Evolutionary conservation across 2,797 vertebrate genomes (phyloP).

Genomic region (Prunella strophiata): DNA sequence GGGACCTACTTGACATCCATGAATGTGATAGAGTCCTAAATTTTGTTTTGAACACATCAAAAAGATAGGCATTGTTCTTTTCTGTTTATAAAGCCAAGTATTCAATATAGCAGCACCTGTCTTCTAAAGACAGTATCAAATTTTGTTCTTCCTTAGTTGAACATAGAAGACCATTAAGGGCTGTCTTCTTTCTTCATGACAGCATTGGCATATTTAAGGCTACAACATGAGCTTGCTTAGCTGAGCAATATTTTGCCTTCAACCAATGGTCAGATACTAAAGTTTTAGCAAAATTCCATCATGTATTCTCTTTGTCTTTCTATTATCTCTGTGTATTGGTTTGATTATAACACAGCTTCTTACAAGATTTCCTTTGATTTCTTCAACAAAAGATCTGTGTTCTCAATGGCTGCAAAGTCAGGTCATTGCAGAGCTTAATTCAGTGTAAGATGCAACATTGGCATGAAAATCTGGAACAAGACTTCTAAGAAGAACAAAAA

Average conservation of each 20-base stretch:
- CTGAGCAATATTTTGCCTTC: background rate
- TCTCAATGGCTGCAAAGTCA: background rate
- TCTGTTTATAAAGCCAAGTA: background rate
- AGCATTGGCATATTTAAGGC: background rate
- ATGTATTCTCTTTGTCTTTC: background rate
- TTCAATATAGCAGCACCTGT: background rate
- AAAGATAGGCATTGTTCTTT: background rate
- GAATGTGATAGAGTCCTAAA: background rate
- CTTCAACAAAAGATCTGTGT: background rate
- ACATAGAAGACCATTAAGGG: background rate
- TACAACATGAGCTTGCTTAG: background rate
- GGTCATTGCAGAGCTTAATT: background rate
- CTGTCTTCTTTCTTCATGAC: background rate
- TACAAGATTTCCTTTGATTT: background rate
- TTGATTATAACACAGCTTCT: background rate
- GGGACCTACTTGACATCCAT: background rate
- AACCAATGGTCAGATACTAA: background rate
- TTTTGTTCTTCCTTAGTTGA: background rate
- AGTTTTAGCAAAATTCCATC: background rate
- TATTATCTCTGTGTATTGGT: background rate
- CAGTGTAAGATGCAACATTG: background rate
- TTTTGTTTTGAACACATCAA: background rate
- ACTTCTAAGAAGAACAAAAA: background rate
- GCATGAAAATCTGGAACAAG: background rate
- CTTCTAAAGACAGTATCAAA: background rate